Conservation (phyloP, 2,888 invertebrate species). For the Latrodectus hesperus region DNA sequence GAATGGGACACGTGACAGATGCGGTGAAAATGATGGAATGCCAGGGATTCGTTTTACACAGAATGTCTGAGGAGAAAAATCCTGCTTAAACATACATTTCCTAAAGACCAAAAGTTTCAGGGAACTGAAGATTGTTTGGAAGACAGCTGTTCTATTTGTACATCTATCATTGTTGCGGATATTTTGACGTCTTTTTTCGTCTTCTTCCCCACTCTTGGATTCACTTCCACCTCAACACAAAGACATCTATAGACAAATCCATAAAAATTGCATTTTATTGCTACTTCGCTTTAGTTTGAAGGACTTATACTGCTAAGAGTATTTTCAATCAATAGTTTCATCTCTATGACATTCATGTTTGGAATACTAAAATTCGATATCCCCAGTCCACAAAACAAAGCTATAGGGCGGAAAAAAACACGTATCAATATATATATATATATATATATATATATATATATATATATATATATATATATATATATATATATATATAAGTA, state of each 20-base stretch:
- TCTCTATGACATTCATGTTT: too few species aligned
- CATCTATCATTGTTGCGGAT: slow-evolving; percentile 1
- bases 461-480: too few species aligned
- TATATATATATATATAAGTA: too few species aligned
- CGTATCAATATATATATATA: too few species aligned
- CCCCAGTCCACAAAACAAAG: too few species aligned
- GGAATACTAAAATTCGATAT: too few species aligned
- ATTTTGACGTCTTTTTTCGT: not conserved
- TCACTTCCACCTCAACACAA: not conserved
- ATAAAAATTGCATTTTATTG: not conserved
- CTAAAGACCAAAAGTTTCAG: slow-evolving; percentile 13
- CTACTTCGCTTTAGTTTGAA: too few species aligned
- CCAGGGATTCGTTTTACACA: slow-evolving; percentile 40
- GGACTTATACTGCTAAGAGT: too few species aligned
- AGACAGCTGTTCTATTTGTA: slow-evolving; percentile 49
- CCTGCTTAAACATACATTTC: slow-evolving; percentile 45
- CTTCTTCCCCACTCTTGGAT: not conserved
- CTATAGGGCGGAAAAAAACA: too few species aligned
- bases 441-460: too few species aligned
- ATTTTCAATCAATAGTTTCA: too few species aligned
- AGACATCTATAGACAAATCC: not conserved
- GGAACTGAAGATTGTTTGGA: not conserved
- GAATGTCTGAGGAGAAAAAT: not conserved
- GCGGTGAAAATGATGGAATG: slow-evolving; percentile 56
- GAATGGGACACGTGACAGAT: slow-evolving; percentile 47